Evolutionary conservation across 2,888 invertebrate species (phyloP), one percentile per base, ranked within the genome.

Genomic region (Linnaemya vulpina): DNA sequence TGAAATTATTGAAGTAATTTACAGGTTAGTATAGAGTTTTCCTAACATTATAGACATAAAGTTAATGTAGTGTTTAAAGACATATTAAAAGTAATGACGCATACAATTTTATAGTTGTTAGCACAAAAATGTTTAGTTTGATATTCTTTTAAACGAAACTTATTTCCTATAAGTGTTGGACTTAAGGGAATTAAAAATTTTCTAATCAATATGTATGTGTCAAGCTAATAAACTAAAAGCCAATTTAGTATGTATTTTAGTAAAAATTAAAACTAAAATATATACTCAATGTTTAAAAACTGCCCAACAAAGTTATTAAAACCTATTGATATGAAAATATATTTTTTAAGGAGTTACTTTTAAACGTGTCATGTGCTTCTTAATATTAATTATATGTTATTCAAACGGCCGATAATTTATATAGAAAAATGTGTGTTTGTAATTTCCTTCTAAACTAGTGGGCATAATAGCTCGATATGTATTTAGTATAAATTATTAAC

Each of bases 41-140:
- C 53, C 30, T 58, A 40, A 20, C 22, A 67, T 49, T 49, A 35
- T 67, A 65, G 30, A 65, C 71, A 67, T 60, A 81, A 81, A 76
- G 67, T 35, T 68, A 81, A 81, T 76, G 71, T 67, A 77, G 81
- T 84, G 81, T 84, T 71, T 62, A 73, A 76, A 67, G 43, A 62
- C 53, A 10, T 25, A 67, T 60, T 49, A 73, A 84, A 81, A 40
- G 60, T 73, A 77, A 76, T 76, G 71, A 53, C 35, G 25, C 30
- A 60, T 58, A 67, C 30, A 71, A 65, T 76, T 67, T 67, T 46
- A 22, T 11, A 49, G 49, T 55, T 25, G 13, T 25, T 30, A 53
- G 22, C 17, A 13, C 20, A 35, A 46, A 25, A 53, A 15, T 4
- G 9, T 51, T 8, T 38, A 51, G 38, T 58, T 70, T 63, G 70